phyloP scores from a whole-genome alignment of 1,140 invertebrate genomes.

The Galendromus occidentalis region DNA sequence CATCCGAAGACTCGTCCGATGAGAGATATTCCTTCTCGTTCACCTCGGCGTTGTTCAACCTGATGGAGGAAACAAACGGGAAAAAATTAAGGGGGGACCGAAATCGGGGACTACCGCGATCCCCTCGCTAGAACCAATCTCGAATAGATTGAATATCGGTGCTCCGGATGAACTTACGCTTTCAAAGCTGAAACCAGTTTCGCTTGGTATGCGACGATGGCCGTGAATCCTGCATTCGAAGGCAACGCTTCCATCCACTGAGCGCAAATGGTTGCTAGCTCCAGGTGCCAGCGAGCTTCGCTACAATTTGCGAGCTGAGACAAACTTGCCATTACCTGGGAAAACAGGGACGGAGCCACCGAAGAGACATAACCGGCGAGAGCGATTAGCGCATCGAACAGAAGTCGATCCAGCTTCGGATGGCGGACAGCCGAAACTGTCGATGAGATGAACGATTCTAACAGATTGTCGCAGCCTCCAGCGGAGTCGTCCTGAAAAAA shows the following conservation, averaged over 20 bases:
- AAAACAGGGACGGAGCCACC: neutral
- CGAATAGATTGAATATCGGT: too few relatives aligned
- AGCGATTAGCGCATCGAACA: neutral
- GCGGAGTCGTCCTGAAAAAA: neutral
- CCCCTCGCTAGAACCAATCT: too few relatives aligned
- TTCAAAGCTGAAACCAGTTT: constrained; percentile 10
- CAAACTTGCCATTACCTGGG: neutral
- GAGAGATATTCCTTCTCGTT: constrained; percentile 9
- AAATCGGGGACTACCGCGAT: too few relatives aligned
- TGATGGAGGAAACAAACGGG: neutral
- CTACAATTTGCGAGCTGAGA: neutral
- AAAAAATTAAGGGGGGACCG: too few relatives aligned
- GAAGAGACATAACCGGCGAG: neutral
- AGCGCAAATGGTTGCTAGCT: neutral
- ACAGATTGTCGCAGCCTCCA: neutral
- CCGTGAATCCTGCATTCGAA: neutral
- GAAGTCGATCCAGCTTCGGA: neutral
- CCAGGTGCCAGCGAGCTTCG: neutral
- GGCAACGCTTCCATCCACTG: neutral
- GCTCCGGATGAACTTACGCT: neutral
- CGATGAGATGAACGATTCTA: neutral
- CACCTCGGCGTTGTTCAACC: constrained; percentile 3
- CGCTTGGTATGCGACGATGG: neutral
- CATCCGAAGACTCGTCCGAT: constrained; percentile 10
- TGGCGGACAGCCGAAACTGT: neutral